Conservation (phyloP, 1,140 invertebrate species). For the Colletes latitarsis region DNA sequence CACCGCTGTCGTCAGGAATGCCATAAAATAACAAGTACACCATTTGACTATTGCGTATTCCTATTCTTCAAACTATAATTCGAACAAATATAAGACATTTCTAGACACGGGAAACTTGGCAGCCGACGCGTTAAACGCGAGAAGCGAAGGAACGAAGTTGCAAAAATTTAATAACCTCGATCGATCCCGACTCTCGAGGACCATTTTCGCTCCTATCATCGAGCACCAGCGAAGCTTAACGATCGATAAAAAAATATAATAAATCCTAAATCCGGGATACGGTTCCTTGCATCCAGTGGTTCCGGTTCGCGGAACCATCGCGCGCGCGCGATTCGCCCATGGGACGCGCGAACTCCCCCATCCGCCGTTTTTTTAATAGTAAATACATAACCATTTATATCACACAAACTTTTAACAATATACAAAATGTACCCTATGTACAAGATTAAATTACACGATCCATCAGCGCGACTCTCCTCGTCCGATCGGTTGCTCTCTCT, state of each 20-base stretch:
- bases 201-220: background rate
- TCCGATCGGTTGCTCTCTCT: slow-evolving; percentile 36
- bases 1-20: no score
- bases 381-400: slow-evolving; percentile 81
- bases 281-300: slow-evolving; percentile 12
- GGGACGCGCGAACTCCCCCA: slow-evolving; percentile 46
- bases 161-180: no score
- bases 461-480: slow-evolving; percentile 57
- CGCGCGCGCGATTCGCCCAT: slow-evolving; percentile 34
- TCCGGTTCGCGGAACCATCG: slow-evolving; percentile 31
- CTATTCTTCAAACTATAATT: no score
- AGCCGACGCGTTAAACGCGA: no score
- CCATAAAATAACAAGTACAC: no score
- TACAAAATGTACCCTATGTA: slow-evolving; percentile 82
- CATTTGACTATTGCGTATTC: no score
- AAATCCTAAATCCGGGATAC: no score
- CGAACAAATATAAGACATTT: no score
- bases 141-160: no score
- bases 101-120: no score
- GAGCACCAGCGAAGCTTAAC: no score
- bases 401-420: slow-evolving; percentile 82
- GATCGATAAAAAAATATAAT: background rate
- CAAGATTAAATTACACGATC: slow-evolving; percentile 81
- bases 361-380: slow-evolving; percentile 65
- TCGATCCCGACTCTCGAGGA: no score